These are phyloP conservation scores for Aradophagus sp. DNA, from an alignment of 1,140 invertebrate genomes.

Conservation along the genomic window DNA sequence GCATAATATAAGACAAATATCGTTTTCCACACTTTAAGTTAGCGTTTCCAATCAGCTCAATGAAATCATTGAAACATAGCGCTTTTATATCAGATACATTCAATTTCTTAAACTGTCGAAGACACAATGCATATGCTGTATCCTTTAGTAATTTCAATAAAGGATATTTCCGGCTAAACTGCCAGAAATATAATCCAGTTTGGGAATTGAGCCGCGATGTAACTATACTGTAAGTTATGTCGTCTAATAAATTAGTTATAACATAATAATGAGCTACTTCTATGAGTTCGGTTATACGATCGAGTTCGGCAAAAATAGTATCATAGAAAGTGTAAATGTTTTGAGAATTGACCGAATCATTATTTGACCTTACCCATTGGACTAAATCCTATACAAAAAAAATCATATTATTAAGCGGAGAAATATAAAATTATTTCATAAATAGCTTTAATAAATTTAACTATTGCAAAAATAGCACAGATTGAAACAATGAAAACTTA, in stretches of 20 bases:
- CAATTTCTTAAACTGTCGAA: conserved; percentile 2
- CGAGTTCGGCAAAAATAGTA: background rate
- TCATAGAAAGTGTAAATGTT: background rate
- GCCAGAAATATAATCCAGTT: background rate
- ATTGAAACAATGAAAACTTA: no score
- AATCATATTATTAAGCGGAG: background rate
- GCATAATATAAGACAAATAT: conserved; percentile 9
- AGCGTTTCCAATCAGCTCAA: background rate
- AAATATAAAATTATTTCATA: background rate
- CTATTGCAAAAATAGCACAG: no score
- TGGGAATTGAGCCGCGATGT: background rate
- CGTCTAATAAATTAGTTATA: conserved; percentile 1
- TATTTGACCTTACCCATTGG: background rate
- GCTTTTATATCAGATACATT: background rate
- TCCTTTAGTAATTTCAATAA: conserved; percentile 1
- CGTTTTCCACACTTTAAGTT: background rate
- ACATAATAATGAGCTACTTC: conserved; percentile 7
- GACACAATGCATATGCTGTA: background rate
- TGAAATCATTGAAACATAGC: background rate
- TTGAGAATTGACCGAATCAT: background rate
- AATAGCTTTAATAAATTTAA: background rate
- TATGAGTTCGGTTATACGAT: background rate
- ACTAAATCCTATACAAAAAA: conserved; percentile 1
- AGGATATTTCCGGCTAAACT: background rate
- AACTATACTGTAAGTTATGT: background rate